Evolutionary conservation across 23 tunicate species (phyloP), one percentile per base, ranked within the genome.

Genomic region (Oikopleura albicans): DNA sequence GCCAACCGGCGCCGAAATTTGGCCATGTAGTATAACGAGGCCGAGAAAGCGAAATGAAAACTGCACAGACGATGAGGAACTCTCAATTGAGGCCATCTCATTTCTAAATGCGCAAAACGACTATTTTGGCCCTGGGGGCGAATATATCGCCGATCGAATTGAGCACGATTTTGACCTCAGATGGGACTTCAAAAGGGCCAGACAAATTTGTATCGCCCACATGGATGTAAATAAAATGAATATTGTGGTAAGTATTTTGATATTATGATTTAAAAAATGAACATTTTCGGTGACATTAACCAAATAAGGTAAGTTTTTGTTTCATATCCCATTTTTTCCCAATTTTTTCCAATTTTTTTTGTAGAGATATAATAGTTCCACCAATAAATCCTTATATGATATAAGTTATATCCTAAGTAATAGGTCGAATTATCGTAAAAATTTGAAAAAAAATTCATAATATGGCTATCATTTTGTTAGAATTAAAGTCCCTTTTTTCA

Each of bases 1-100:
- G 63, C 63, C 63, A 49, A 49, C 63, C 63, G 63, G 63, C 22
- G 63, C 63, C 63, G 63, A 49, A 49, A 49, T 49, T 49, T 49
- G 63, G 63, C 63, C 63, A 8, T 22, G 12, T 49, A 22, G 63
- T 22, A 49, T 49, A 8, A 49, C 63, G 12, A 22, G 12, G 63
- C 63, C 63, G 12, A 12, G 22, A 12, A 8, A 22, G 16, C 63
- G 22, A 49, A 22, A 49, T 8, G 63, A 49, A 8, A 49, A 49
- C 63, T 49, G 63, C 63, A 22, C 22, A 12, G 63, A 49, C 12
- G 63, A 49, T 49, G 63, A 49, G 22, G 63, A 49, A 12, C 63
- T 49, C 63, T 49, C 63, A 22, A 12, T 12, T 8, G 63, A 49
- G 22, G 63, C 63, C 63, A 49, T 49, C 16, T 49, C 63, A 8